Conservation (phyloP, 92 coral and sea anemone genomes). For the Porites lobata region DNA sequence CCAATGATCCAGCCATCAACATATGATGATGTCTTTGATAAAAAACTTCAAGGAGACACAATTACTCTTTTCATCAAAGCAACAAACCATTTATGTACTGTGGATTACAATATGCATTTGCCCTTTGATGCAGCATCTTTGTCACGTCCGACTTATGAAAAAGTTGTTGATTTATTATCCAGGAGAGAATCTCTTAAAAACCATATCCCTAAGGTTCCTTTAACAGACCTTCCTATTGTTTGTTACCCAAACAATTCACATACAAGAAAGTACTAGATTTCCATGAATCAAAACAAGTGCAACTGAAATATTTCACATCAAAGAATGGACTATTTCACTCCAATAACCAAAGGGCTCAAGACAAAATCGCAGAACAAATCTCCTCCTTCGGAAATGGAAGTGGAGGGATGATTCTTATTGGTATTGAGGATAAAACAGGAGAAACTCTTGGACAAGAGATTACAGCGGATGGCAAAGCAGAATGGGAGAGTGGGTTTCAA, state of each 20-base stretch:
- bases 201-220: neutral
- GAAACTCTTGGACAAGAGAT: too few species aligned
- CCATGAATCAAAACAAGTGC: neutral
- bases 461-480: too few species aligned
- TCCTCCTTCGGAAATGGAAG: too few species aligned
- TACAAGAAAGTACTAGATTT: neutral
- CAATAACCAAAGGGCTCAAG: neutral
- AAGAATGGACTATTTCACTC: neutral
- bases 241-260: neutral
- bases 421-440: too few species aligned
- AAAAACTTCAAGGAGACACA: neutral
- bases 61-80: constrained; percentile 9
- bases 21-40: constrained; percentile 2
- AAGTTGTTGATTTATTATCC: neutral
- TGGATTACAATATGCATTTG: neutral
- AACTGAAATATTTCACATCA: neutral
- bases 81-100: neutral
- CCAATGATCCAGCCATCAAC: neutral
- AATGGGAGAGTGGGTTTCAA: too few species aligned
- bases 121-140: neutral
- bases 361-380: too few species aligned
- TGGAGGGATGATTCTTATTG: too few species aligned
- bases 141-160: neutral
- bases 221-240: neutral
- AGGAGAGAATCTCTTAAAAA: too few species aligned